Conservation (phyloP, 2,113 vertebrate genomes). For the Cyanoderma ruficeps region DNA sequence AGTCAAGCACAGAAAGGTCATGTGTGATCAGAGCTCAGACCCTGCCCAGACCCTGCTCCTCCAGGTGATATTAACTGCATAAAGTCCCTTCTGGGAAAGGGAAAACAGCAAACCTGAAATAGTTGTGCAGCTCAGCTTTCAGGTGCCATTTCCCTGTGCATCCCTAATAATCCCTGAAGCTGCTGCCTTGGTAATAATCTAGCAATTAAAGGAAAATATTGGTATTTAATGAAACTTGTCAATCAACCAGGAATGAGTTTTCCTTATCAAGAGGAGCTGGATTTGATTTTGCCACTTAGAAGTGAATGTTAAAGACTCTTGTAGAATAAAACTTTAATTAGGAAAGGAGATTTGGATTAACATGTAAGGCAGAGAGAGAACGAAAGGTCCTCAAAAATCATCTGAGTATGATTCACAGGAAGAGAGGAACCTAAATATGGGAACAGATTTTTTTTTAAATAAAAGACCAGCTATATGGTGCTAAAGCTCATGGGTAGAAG, state of each 20-base stretch:
- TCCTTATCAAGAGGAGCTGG: constrained; percentile 51
- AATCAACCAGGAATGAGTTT: constrained; percentile 44
- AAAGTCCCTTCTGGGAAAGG: not conserved
- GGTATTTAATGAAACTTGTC: constrained; percentile 66
- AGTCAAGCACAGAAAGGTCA: not conserved
- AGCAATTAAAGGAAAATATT: constrained; percentile 61
- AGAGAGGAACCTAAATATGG: constrained; percentile 51
- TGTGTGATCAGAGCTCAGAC: not conserved
- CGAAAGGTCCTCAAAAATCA: constrained; percentile 36
- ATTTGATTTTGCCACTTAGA: constrained; percentile 44
- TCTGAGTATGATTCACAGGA: constrained; percentile 32
- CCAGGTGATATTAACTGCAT: accelerated
- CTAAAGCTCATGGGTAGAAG: not conserved
- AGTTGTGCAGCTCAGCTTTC: not conserved
- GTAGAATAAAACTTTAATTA: constrained; percentile 56
- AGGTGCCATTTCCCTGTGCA: not conserved
- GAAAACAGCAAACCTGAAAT: not conserved
- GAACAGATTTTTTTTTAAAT: not conserved
- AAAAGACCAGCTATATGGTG: not conserved
- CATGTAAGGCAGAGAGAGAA: not conserved
- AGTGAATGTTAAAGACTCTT: not conserved
- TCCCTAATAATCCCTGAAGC: not conserved
- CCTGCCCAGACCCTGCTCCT: not conserved
- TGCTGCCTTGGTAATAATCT: constrained; percentile 46
- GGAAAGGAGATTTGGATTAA: constrained; percentile 61